Percentiles rank a stretch among this genome's conserved stretches.
Conservation (phyloP, 2,797 vertebrate genomes). For the Acanthurus lineatus region DNA sequence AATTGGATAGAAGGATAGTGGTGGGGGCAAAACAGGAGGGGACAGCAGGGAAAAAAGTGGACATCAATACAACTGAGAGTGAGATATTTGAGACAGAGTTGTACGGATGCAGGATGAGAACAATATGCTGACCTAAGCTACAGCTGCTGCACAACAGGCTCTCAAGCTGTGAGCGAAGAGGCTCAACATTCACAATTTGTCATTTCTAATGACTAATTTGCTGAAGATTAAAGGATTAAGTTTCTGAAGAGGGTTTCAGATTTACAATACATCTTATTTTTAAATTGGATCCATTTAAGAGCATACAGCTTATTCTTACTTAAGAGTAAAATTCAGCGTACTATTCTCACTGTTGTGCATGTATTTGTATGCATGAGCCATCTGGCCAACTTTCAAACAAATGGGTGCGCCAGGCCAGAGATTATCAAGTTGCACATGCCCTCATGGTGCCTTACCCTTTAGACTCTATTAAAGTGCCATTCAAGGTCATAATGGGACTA, state of each 20-base stretch:
- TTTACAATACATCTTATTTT: slow-evolving; percentile 23
- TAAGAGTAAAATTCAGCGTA: slow-evolving; percentile 13
- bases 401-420: neutral
- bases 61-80: slow-evolving; percentile 45
- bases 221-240: neutral
- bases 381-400: slow-evolving; percentile 25
- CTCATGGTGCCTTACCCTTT: neutral
- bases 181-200: slow-evolving; percentile 10
- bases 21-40: neutral
- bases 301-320: neutral
- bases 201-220: neutral
- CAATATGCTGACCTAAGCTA: slow-evolving; percentile 6
- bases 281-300: slow-evolving; percentile 7
- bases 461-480: slow-evolving; percentile 14
- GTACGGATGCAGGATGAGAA: slow-evolving; percentile 1
- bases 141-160: neutral
- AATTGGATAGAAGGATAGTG: slow-evolving; percentile 14
- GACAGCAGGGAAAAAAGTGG: slow-evolving; percentile 27
- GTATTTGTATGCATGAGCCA: slow-evolving; percentile 10
- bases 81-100: slow-evolving; percentile 46
- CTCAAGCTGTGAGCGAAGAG: slow-evolving; percentile 2
- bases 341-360: slow-evolving; percentile 10
- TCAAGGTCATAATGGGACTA: neutral
- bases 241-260: neutral
- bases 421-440: slow-evolving; percentile 19